Evolutionary conservation across 2,888 invertebrate species (phyloP), one percentile per base, ranked within the genome.

Genomic region (Cordilura impudica): DNA sequence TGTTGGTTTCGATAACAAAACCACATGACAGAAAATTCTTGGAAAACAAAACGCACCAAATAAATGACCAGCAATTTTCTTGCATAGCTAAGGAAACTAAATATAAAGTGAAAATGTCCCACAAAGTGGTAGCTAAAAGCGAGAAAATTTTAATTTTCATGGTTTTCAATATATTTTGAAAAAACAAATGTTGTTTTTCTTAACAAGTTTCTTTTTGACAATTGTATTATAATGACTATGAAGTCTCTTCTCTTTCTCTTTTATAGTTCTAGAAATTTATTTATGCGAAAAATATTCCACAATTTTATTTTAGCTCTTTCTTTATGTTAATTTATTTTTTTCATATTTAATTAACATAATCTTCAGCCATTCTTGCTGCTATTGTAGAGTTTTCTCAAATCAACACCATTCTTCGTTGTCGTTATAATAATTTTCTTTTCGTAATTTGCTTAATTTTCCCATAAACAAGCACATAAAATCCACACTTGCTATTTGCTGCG

Each of bases 401-500:
- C 81, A 76, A 78, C 78, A 81, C 71, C 83, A 84, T 84, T 86
- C 84, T 75, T 75, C 45, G 66, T 69, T 67, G 71, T 56, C 58
- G 51, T 72, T 72, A 79, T 65, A 79, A 75, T 79, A 12, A 6
- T 49, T 14, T 31, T 67, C 19, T 47, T 67, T 51, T 21, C 45
- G 31, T 75, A 75, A 79, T 75, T 79, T 79, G 81, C 87, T 83
- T 87, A 86, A 86, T 87, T 87, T 87, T 85, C 84, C 85, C 86
- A 87, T 87, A 87, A 86, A 87, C 86, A 86, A 84, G 84, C 81
- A 84, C 86, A 86, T 86, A 87, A 86, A 86, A 87, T 87, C 86
- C 87, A 87, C 87, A 87, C 86, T 86, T 86, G 81, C 18, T 45
- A n/a, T 53, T 60, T 49, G 10, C 35, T n/a, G n/a, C 2, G 35